A percentile compares a stretch with the other conserved stretches of the same genome.
phyloP scores from a whole-genome alignment of 1,140 invertebrate genomes.

The Trissolcus basalis region DNA sequence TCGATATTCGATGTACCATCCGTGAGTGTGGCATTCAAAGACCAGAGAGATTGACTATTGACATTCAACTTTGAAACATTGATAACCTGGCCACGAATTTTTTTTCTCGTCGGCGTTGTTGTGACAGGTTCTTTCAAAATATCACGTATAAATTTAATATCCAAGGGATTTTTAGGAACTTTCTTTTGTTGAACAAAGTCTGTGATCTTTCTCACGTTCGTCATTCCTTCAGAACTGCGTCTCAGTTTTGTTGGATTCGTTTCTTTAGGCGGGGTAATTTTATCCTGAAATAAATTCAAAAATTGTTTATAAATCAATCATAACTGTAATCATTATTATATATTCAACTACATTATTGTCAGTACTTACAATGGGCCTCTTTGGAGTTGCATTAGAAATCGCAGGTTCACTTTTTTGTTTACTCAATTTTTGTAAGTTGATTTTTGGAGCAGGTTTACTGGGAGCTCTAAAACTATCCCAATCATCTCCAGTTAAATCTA shows the following conservation, averaged over 20 bases:
- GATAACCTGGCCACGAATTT: slow-evolving; percentile 48
- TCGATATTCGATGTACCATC: slow-evolving; percentile 65
- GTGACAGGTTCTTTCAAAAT: slow-evolving; percentile 45
- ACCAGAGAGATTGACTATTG: slow-evolving; percentile 51
- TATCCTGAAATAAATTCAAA: slow-evolving; percentile 15
- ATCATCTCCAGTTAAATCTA: background rate
- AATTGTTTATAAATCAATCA: background rate
- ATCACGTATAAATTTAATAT: slow-evolving; percentile 33
- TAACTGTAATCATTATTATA: too few species aligned
- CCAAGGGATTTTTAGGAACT: background rate
- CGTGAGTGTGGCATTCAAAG: slow-evolving; percentile 61
- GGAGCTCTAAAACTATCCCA: background rate
- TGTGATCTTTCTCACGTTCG: slow-evolving; percentile 50
- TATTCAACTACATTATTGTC: too few species aligned
- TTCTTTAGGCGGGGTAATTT: slow-evolving; percentile 22
- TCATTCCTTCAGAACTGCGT: slow-evolving; percentile 42
- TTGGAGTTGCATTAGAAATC: background rate
- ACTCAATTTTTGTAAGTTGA: background rate
- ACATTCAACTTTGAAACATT: slow-evolving; percentile 59
- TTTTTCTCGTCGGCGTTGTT: slow-evolving; percentile 32
- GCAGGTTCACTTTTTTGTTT: background rate
- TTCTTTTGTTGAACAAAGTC: slow-evolving; percentile 36
- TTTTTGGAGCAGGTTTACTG: slow-evolving; percentile 33
- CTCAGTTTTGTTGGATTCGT: slow-evolving; percentile 44
- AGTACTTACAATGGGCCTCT: background rate